phyloP scores from a whole-genome alignment of 2,113 vertebrate genomes.

The Aythya baeri region DNA sequence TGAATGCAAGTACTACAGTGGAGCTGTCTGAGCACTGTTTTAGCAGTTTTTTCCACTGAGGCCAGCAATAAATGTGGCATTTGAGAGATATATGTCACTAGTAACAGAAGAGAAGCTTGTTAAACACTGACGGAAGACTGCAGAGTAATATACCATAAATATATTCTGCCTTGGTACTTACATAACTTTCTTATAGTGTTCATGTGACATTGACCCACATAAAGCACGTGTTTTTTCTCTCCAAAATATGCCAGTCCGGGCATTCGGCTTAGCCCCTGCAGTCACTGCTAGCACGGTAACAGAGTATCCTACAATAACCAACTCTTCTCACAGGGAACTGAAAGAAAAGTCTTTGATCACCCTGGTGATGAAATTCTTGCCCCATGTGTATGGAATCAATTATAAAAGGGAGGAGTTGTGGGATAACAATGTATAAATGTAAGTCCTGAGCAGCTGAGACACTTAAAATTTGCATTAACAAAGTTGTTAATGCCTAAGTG shows the following conservation, averaged over 20 bases:
- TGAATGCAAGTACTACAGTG: neutral
- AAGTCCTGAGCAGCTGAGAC: neutral
- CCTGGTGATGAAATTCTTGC: neutral
- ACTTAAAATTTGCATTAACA: neutral
- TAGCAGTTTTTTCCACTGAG: neutral
- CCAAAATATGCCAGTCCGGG: neutral
- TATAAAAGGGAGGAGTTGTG: neutral
- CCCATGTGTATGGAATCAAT: neutral
- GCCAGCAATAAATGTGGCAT: neutral
- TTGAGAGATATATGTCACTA: neutral
- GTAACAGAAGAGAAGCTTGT: neutral
- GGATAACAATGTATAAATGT: neutral
- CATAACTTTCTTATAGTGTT: conserved; percentile 13
- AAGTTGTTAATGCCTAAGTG: neutral
- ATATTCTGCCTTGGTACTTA: conserved; percentile 3
- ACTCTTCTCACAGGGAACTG: neutral
- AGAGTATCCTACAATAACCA: neutral
- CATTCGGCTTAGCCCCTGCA: neutral
- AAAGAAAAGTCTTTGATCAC: neutral
- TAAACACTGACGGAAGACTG: neutral
- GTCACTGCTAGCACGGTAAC: neutral
- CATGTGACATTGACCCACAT: conserved; percentile 52
- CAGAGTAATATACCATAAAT: neutral
- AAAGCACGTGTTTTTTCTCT: neutral
- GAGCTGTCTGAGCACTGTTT: neutral